Evolutionary conservation across 1,140 invertebrate species (phyloP), one percentile per base, ranked within the genome.

Genomic region (Calliphora vicina): DNA sequence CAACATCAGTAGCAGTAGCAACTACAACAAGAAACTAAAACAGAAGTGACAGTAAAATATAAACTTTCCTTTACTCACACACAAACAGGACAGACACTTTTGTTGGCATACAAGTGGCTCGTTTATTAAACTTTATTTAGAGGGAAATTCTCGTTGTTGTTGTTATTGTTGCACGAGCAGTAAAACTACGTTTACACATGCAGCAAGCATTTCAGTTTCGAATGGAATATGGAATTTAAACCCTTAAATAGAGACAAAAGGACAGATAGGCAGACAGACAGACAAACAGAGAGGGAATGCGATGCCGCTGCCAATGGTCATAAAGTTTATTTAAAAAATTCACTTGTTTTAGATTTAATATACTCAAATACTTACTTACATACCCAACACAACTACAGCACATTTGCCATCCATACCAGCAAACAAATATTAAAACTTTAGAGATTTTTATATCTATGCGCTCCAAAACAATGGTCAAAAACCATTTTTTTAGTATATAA

Each of bases 91-190:
- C n/a, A 23, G 35, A 67, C 23, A 67, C 10, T 67, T 57, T 67
- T 67, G 61, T 67, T 67, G 61, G n/a, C 61, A 67, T 67, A 67
- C 61, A 67, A 67, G 61, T 67, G 61, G 61, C 61, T 67, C 61
- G 61, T 67, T 67, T 67, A 67, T 67, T 67, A 67, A 23, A 23
- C 23, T 67, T 67, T 67, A 67, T 67, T 23, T 23, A 67, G 23
- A 67, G 23, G 61, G 61, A 50, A 23, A 67, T 23, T n/a, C 20
- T 23, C 25, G 61, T 23, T 67, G 61, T 67, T 57, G 6, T 57
- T 57, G 50, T n/a, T 35, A n/a, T n/a, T n/a, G n/a, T n/a, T n/a
- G n/a, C n/a, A n/a, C n/a, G n/a, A n/a, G n/a, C n/a, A n/a, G 35
- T 35, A 35, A 35, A 35, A n/a, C n/a, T n/a, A n/a, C 10, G 10